A percentile compares a stretch with the other conserved stretches of the same genome.
Evolutionary conservation across 2,113 vertebrate species (phyloP).

Genomic region (Chroicocephalus ridibundus): DNA sequence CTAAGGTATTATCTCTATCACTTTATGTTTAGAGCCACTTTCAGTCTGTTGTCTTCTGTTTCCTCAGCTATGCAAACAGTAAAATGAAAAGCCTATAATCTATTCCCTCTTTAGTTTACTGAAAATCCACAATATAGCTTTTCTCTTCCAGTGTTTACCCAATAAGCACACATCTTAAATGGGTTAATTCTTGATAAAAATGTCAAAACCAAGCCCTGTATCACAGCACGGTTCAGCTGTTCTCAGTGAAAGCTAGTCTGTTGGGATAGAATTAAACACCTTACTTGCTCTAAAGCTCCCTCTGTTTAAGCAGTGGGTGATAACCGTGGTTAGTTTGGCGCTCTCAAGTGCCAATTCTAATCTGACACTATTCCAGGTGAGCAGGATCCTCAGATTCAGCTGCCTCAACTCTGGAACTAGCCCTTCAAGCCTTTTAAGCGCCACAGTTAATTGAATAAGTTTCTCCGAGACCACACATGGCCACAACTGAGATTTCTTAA

Average conservation of each 20-base stretch:
- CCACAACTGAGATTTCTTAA: not conserved
- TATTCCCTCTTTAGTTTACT: not conserved
- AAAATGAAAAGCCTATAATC: not conserved
- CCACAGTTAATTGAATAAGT: not conserved
- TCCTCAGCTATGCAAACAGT: not conserved
- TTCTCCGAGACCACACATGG: not conserved
- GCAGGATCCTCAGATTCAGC: not conserved
- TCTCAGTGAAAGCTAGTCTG: not conserved
- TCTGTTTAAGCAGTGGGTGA: not conserved
- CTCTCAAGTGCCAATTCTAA: not conserved
- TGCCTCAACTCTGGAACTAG: not conserved
- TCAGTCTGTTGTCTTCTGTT: not conserved
- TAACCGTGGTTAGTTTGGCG: not conserved
- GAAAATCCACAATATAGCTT: not conserved
- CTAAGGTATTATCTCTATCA: not conserved
- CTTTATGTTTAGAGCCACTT: not conserved
- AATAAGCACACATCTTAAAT: not conserved
- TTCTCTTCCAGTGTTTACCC: not conserved
- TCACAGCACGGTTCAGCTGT: not conserved
- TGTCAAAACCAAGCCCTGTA: not conserved
- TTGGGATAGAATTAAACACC: not conserved
- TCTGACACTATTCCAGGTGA: not conserved
- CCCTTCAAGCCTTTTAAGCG: not conserved
- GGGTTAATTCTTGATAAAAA: not conserved
- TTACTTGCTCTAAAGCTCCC: not conserved